These are phyloP conservation scores for Conchocele bisecta DNA, from an alignment of 2,888 invertebrate genomes.

Conservation along the genomic window DNA sequence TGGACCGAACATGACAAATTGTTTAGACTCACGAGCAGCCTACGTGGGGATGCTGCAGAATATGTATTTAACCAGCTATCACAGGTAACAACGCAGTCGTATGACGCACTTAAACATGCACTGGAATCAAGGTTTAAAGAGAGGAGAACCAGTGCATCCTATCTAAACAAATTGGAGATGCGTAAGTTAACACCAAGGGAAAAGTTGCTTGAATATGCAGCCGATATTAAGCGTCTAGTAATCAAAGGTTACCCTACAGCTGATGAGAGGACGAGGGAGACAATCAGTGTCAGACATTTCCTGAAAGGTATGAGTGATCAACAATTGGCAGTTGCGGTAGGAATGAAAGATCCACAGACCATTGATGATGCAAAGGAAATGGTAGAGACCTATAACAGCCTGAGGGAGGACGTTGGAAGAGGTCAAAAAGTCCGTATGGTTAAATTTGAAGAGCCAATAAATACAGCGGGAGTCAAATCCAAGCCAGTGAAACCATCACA, in stretches of 20 bases:
- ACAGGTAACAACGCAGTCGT: slow-evolving; percentile 13
- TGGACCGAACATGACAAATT: slow-evolving; percentile 33
- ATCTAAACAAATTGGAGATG: slow-evolving; percentile 35
- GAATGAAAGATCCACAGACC: neutral
- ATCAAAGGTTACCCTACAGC: slow-evolving; percentile 37
- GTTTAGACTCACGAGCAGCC: slow-evolving; percentile 30
- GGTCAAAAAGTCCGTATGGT: neutral
- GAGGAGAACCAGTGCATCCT: slow-evolving; percentile 32
- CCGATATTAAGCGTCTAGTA: slow-evolving; percentile 38
- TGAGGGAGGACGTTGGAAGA: neutral
- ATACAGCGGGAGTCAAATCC: too few species aligned
- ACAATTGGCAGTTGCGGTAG: slow-evolving; percentile 22
- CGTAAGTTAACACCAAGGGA: slow-evolving; percentile 29
- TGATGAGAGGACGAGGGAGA: slow-evolving; percentile 29
- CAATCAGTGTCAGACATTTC: slow-evolving; percentile 41
- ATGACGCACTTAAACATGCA: slow-evolving; percentile 3
- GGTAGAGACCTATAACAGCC: neutral
- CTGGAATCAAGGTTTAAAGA: slow-evolving; percentile 43
- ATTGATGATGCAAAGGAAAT: neutral
- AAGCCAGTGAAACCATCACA: too few species aligned
- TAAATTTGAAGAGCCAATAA: neutral
- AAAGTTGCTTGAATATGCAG: slow-evolving; percentile 37
- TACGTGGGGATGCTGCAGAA: slow-evolving; percentile 35
- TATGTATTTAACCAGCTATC: slow-evolving; percentile 37
- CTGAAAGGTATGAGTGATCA: slow-evolving; percentile 39